Evolutionary conservation across 2,797 vertebrate genomes (phyloP).

Genomic region (Selene dorsalis): DNA sequence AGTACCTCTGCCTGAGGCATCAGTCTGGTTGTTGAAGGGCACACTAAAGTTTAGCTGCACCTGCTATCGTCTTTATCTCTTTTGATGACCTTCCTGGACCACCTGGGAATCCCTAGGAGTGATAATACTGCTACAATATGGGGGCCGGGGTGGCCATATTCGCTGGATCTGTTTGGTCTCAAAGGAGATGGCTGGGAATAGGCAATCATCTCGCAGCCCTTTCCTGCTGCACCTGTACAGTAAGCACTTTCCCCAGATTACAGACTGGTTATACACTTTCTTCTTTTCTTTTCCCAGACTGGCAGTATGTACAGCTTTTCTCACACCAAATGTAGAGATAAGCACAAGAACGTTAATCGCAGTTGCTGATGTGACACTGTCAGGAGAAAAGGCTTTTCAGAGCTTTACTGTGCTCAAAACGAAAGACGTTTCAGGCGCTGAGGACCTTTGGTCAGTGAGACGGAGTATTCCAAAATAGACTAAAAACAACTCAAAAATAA

Average conservation of each 20-base stretch:
- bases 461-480: conserved; percentile 30
- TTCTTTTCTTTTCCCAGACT: background rate
- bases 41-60: conserved; percentile 66
- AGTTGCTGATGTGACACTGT: conserved; percentile 6
- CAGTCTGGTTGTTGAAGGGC: conserved; percentile 66
- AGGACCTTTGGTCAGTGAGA: conserved; percentile 33
- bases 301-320: background rate
- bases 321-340: conserved; percentile 17
- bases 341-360: conserved; percentile 10
- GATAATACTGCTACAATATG: conserved; percentile 37
- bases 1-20: conserved; percentile 59
- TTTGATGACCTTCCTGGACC: conserved; percentile 70
- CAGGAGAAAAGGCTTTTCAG: conserved; percentile 7
- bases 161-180: conserved; percentile 47
- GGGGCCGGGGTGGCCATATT: conserved; percentile 31
- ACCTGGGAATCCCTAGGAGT: conserved; percentile 42
- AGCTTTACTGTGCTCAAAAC: conserved; percentile 18
- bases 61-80: conserved; percentile 67
- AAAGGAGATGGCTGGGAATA: conserved; percentile 10
- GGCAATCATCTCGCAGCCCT: conserved; percentile 32
- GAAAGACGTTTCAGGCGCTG: background rate
- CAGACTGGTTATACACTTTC: background rate
- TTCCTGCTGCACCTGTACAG: conserved; percentile 26
- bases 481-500: conserved; percentile 50
- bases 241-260: conserved; percentile 26